These are phyloP conservation scores for Ibidorhyncha struthersii DNA, from an alignment of 2,113 vertebrate genomes.

Conservation along the genomic window DNA sequence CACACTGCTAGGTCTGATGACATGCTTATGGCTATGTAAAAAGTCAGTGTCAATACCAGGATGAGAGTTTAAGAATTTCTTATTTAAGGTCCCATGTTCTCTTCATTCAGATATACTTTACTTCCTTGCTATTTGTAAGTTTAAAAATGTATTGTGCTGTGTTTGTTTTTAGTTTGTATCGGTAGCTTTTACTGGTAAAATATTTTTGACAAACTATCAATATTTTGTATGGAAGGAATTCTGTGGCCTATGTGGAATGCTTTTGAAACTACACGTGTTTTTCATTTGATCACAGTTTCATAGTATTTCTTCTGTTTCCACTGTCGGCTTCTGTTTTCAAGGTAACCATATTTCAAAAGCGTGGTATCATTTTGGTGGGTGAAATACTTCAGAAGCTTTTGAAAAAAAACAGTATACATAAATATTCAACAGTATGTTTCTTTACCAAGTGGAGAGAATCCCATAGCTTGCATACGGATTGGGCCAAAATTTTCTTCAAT, in stretches of 20 bases:
- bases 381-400: background rate
- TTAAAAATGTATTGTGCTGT: background rate
- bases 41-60: background rate
- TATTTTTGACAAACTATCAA: background rate
- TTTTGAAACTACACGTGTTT: background rate
- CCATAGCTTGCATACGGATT: background rate
- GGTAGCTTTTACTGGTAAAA: background rate
- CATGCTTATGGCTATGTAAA: background rate
- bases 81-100: background rate
- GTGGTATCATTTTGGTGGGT: background rate
- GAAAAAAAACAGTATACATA: background rate
- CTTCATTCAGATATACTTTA: background rate
- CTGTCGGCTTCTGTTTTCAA: background rate
- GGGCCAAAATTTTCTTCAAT: background rate
- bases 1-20: background rate
- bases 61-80: background rate
- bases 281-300: background rate
- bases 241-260: background rate
- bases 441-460: background rate
- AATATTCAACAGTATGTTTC: background rate
- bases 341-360: background rate
- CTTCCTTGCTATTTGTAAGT: background rate
- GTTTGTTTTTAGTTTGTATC: background rate
- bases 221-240: background rate
- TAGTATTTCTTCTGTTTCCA: constrained; percentile 1